These are phyloP conservation scores for Plectropomus leopardus DNA, from an alignment of 2,113 vertebrate species.

Conservation along the genomic window DNA sequence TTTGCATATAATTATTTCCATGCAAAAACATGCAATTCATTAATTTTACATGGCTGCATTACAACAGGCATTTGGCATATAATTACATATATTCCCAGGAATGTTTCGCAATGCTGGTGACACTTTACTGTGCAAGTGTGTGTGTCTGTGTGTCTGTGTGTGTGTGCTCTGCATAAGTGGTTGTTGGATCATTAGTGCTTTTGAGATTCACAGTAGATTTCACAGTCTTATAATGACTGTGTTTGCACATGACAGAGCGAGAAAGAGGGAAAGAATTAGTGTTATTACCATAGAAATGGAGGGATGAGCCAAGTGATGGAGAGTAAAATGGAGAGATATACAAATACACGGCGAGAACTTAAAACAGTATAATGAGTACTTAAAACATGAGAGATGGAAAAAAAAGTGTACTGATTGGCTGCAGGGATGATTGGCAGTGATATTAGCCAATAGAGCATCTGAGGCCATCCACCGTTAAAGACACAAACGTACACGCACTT, in stretches of 20 bases:
- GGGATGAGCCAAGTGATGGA: constrained; percentile 38
- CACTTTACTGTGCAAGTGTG: constrained; percentile 45
- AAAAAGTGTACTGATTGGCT: constrained; percentile 42
- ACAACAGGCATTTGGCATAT: constrained; percentile 70
- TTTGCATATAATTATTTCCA: constrained; percentile 74
- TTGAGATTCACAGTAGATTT: constrained; percentile 79
- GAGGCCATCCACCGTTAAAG: constrained; percentile 43
- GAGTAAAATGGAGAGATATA: constrained; percentile 25
- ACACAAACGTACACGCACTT: neutral
- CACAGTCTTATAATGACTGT: constrained; percentile 75
- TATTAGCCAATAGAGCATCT: constrained; percentile 73
- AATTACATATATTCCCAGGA: constrained; percentile 76
- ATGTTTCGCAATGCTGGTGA: constrained; percentile 72
- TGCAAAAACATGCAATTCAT: constrained; percentile 76
- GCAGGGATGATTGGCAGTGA: constrained; percentile 12
- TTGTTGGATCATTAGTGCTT: constrained; percentile 78
- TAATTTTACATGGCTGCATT: constrained; percentile 75
- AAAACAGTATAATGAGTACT: constrained; percentile 23
- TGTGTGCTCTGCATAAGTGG: constrained; percentile 60
- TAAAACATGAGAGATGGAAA: constrained; percentile 18
- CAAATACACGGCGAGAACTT: constrained; percentile 47
- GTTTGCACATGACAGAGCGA: constrained; percentile 71
- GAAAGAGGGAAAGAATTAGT: constrained; percentile 48
- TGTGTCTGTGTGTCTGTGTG: constrained; percentile 27
- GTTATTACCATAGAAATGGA: constrained; percentile 49